Evolutionary conservation across 2,888 invertebrate genomes (phyloP).

Genomic region (Eupithecia vulgata): DNA sequence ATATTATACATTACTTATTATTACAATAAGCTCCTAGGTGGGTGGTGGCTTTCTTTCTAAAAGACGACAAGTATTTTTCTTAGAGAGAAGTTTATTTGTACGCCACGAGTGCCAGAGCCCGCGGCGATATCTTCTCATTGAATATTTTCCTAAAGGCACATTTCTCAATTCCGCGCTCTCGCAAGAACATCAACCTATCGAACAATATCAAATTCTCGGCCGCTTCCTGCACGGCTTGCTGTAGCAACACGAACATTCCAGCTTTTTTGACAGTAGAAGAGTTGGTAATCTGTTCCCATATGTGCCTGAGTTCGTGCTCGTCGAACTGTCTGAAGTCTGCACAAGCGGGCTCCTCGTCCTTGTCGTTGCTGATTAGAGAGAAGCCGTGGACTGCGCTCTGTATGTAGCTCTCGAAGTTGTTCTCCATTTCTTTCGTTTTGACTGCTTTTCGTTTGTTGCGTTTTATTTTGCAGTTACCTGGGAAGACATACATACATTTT

Average conservation of each 20-base stretch:
- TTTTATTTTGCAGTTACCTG: slow-evolving; percentile 78
- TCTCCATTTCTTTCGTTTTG: slow-evolving; percentile 56
- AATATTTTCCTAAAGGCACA: slow-evolving; percentile 83
- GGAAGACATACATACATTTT: slow-evolving; percentile 44
- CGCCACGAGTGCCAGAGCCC: slow-evolving; percentile 85
- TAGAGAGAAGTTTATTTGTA: slow-evolving; percentile 63
- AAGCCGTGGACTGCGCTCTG: slow-evolving; percentile 63
- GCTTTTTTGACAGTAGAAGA: slow-evolving; percentile 58
- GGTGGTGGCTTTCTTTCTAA: too few species aligned
- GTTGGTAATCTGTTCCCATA: slow-evolving; percentile 61
- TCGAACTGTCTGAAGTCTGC: slow-evolving; percentile 47
- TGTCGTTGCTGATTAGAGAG: slow-evolving; percentile 44
- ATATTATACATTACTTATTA: too few species aligned
- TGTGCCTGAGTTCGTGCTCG: slow-evolving; percentile 55
- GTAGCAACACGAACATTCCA: slow-evolving; percentile 67
- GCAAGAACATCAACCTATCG: slow-evolving; percentile 69
- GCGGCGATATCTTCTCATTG: slow-evolving; percentile 86
- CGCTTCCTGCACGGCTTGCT: slow-evolving; percentile 67
- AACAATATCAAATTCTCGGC: slow-evolving; percentile 72
- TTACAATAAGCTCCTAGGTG: too few species aligned
- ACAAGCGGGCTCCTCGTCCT: not conserved
- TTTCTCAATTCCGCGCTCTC: slow-evolving; percentile 61
- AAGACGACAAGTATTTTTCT: not conserved
- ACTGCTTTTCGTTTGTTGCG: slow-evolving; percentile 76
- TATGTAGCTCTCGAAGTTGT: slow-evolving; percentile 65